Base-by-base conservation (phyloP, 2,797 vertebrate genomes). In the Myotis vivesi region DNA sequence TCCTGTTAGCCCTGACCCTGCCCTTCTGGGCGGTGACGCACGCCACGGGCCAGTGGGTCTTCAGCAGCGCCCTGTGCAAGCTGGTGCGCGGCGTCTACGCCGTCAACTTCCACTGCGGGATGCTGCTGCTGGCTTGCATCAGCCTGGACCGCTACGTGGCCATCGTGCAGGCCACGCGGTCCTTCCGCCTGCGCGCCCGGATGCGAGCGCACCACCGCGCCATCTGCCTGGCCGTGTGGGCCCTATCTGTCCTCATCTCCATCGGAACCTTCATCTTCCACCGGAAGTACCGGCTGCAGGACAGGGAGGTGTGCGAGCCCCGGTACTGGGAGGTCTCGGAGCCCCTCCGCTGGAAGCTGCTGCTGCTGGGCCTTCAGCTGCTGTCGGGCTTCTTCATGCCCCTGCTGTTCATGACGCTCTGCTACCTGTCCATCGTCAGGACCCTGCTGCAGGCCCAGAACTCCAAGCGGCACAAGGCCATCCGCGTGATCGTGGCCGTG, bases 31-130 rank as follows among this genome's bases (percentile, higher is more conserved):
- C 99, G 30, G 95, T 97, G 41, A 97, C 96, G 7, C 98, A 98
- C 0, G 96, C 98, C 49, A 59, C 83, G 0, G 94, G 97, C 0
- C 0, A 89, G 0, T 99, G 99, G 99, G 38, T 98, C 12, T 99
- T 99, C 53, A 98, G 98, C 6, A 59, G 93, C 1, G 94, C 97
- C 46, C 51, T 98, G 36, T 99, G 99, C 97, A 99, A 99, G 96
- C 94, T 99, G 83, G 94, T 98, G 69, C 98, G 98, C 2, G 99
- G 99, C 23, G 97, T 98, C 83, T 99, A 99, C 49, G 99, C 99
- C 0, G 92, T 99, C 83, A 99, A 99, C 98, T 98, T 99, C 80
- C 99, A 99, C 98, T 99, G 99, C 6, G 99, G 99, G 81, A 99
- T 99, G 98, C 96, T 99, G 93, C 98, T 99, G 89, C 96, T 99